phyloP scores from a whole-genome alignment of 2,113 vertebrate genomes.

The Excalfactoria chinensis region DNA sequence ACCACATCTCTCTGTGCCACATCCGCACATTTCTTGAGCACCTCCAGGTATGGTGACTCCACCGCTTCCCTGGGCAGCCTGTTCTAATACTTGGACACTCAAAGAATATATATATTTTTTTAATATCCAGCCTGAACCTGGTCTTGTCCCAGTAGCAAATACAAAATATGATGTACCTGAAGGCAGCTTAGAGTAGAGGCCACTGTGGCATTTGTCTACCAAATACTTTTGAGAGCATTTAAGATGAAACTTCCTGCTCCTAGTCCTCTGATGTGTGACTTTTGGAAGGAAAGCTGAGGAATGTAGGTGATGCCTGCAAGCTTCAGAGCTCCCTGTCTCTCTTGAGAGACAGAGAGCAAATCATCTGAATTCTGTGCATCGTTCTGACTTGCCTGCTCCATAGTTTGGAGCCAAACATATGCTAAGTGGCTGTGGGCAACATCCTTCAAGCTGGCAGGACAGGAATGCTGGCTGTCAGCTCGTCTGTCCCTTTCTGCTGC shows the following conservation, averaged over 20 bases:
- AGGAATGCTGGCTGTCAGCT: conserved; percentile 57
- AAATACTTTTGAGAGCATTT: not conserved
- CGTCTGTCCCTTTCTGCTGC: not conserved
- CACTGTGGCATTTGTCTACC: not conserved
- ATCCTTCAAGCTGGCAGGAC: conserved; percentile 58
- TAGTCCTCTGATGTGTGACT: rapidly evolving
- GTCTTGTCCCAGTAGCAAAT: not conserved
- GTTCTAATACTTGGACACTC: not conserved
- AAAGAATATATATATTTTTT: not conserved
- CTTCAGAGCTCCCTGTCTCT: not conserved
- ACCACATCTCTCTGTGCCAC: too few relatives aligned
- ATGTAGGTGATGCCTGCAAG: not conserved
- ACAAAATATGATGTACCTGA: not conserved
- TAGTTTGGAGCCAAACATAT: conserved; percentile 64
- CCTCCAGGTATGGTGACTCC: not conserved
- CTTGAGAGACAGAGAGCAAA: conserved; percentile 7
- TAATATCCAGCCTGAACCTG: not conserved
- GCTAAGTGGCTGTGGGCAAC: conserved; percentile 48
- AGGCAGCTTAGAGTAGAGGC: not conserved
- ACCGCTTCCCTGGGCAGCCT: not conserved
- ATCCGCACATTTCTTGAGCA: not conserved
- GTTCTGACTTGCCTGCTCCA: conserved; percentile 31
- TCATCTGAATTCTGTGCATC: conserved; percentile 10
- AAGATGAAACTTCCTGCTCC: not conserved
- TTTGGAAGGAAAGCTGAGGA: not conserved